Conservation (phyloP, 2,113 vertebrate genomes). For the Burhinus bistriatus region DNA sequence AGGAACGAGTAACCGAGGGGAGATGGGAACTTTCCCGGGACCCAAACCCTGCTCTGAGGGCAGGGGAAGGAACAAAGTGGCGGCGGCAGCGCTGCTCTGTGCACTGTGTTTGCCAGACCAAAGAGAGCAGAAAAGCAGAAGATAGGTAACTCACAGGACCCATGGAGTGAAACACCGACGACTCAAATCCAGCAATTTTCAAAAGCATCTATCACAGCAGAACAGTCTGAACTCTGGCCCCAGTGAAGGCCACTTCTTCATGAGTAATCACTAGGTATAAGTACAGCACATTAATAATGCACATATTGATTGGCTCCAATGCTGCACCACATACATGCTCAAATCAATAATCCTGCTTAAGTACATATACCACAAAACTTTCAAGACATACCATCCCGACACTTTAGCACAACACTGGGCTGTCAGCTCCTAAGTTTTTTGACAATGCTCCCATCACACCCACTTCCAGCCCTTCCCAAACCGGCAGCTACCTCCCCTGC, state of each 20-base stretch:
- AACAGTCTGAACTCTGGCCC: slow-evolving; percentile 23
- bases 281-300: slow-evolving; percentile 5
- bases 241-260: slow-evolving; percentile 17
- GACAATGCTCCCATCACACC: neutral
- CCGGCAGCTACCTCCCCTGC: neutral
- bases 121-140: neutral
- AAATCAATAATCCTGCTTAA: neutral
- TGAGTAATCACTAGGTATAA: neutral
- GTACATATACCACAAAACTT: neutral
- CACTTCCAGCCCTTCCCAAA: neutral
- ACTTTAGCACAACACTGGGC: neutral
- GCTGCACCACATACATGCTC: neutral
- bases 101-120: neutral
- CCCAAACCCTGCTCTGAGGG: neutral
- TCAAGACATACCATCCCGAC: neutral
- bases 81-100: accelerated
- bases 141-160: neutral
- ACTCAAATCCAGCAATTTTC: neutral
- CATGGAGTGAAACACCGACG: neutral
- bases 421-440: neutral
- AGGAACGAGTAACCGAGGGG: accelerated
- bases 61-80: neutral
- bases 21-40: neutral
- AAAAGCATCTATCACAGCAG: slow-evolving; percentile 11
- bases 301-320: neutral